These are phyloP conservation scores for Mesitornis unicolor DNA, from an alignment of 2,113 vertebrate species.

Conservation along the genomic window DNA sequence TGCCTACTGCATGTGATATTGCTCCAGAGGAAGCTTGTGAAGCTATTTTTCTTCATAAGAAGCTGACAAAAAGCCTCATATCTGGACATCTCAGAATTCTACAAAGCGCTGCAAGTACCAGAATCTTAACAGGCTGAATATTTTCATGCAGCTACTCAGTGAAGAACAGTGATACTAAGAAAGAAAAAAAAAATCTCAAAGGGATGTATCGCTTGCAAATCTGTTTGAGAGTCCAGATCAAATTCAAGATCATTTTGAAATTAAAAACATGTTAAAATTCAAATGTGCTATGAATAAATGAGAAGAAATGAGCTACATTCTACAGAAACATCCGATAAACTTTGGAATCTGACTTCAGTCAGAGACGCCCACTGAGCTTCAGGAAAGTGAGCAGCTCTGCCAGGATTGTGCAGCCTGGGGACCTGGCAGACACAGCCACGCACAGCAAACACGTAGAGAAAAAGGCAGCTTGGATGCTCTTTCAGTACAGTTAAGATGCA, in stretches of 20 bases:
- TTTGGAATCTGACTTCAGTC: background rate
- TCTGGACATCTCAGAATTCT: background rate
- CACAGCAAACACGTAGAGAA: no score
- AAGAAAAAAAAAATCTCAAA: background rate
- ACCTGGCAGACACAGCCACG: background rate
- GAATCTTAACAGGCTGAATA: background rate
- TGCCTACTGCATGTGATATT: background rate
- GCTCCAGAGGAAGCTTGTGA: background rate
- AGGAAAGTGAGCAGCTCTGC: background rate
- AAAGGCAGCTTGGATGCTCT: no score
- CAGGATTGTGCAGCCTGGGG: background rate
- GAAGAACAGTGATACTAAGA: background rate
- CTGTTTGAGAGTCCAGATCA: background rate
- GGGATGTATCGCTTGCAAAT: background rate
- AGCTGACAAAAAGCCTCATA: background rate
- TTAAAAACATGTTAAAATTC: background rate
- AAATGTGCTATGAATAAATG: background rate
- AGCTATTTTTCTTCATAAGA: background rate
- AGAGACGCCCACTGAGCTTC: rapidly evolving
- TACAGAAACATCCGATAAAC: background rate
- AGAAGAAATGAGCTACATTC: background rate
- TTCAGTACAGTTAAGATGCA: no score
- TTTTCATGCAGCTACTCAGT: background rate
- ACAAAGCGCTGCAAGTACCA: background rate
- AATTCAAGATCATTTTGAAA: background rate